Conservation (phyloP, 2,888 invertebrate genomes). For the Autographa pulchrina region DNA sequence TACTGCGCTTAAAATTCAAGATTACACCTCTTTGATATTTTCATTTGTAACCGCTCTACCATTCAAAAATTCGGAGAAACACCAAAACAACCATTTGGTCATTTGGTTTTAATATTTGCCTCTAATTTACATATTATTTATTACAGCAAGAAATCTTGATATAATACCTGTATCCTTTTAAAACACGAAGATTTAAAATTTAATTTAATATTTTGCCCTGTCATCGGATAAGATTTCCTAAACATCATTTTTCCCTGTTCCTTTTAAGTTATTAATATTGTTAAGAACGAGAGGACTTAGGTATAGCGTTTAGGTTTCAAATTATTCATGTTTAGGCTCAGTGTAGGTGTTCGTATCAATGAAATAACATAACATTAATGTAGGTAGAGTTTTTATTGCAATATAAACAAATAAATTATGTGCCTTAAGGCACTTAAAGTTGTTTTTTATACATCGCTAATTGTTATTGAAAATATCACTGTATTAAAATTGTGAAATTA, state of each 20-base stretch:
- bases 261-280: slow-evolving; percentile 41
- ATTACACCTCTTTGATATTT: slow-evolving; percentile 12
- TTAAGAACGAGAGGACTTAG: slow-evolving; percentile 25
- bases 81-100: slow-evolving; percentile 16
- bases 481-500: background rate
- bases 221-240: slow-evolving; percentile 54
- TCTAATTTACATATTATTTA: slow-evolving; percentile 40
- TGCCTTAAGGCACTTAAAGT: slow-evolving; percentile 40
- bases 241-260: slow-evolving; percentile 36
- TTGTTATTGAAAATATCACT: slow-evolving; percentile 19
- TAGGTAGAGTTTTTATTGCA: slow-evolving; percentile 59
- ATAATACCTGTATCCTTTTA: slow-evolving; percentile 34
- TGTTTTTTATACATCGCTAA: slow-evolving; percentile 47
- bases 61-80: slow-evolving; percentile 24
- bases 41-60: slow-evolving; percentile 19
- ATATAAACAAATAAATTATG: slow-evolving; percentile 54
- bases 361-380: slow-evolving; percentile 49
- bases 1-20: slow-evolving; percentile 13
- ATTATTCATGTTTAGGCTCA: slow-evolving; percentile 61
- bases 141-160: slow-evolving; percentile 30
- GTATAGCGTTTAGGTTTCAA: slow-evolving; percentile 50
- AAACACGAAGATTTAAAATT: slow-evolving; percentile 21
- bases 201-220: slow-evolving; percentile 36
- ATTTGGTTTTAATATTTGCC: slow-evolving; percentile 28
- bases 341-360: slow-evolving; percentile 63